phyloP scores from a whole-genome alignment of 2,888 invertebrate genomes.

The Leucozona laternaria region DNA sequence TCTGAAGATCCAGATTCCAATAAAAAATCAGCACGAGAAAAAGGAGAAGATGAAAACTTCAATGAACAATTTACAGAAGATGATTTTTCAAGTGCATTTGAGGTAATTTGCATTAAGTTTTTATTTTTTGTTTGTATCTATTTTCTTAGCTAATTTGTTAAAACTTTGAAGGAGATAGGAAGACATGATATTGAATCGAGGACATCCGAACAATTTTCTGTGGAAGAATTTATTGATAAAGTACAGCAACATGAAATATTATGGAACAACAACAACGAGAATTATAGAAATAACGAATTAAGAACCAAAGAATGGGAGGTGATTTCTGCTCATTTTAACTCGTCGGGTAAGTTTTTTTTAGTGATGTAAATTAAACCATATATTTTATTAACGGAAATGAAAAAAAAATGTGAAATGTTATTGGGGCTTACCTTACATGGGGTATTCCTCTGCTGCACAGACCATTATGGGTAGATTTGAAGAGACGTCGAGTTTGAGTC shows the following conservation, averaged over 20 bases:
- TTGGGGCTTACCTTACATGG: too few relatives aligned
- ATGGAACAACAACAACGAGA: conserved; percentile 1
- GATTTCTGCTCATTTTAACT: background rate
- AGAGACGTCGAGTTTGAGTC: too few relatives aligned
- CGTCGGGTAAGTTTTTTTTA: background rate
- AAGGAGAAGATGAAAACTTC: background rate
- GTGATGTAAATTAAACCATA: too few relatives aligned
- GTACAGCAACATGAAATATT: background rate
- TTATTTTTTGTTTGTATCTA: background rate
- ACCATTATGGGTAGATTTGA: too few relatives aligned
- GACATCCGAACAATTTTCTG: background rate
- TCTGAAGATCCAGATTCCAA: background rate
- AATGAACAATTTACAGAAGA: background rate
- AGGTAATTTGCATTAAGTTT: background rate
- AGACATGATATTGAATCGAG: background rate
- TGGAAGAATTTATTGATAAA: background rate
- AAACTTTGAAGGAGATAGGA: background rate
- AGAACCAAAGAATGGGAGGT: background rate
- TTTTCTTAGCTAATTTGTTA: background rate
- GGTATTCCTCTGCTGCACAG: too few relatives aligned
- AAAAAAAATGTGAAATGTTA: too few relatives aligned
- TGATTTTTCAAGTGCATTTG: background rate
- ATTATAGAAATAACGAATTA: background rate
- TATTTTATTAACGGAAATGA: too few relatives aligned
- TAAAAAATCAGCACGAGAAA: background rate